Evolutionary conservation across 2,797 vertebrate species (phyloP).

Genomic region (Onychomys leucogaster): DNA sequence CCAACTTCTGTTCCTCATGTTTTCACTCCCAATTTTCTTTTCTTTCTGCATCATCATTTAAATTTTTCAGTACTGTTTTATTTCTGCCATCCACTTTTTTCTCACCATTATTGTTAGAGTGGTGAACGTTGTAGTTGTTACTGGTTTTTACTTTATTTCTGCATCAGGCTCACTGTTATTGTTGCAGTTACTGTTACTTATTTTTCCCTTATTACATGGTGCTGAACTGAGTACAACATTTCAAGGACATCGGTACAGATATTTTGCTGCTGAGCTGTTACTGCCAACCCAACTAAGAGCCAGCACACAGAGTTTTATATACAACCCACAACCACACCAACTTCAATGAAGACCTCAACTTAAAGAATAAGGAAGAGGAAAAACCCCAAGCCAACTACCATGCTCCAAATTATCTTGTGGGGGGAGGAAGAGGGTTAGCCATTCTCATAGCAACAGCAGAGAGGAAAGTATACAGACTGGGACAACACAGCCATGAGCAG

Average conservation of each 20-base stretch:
- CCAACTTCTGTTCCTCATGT: neutral
- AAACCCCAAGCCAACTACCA: neutral
- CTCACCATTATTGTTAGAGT: neutral
- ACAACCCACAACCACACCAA: neutral
- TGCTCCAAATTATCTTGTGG: neutral
- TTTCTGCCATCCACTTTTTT: neutral
- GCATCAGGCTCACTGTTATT: neutral
- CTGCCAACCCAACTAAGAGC: neutral
- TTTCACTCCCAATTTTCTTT: neutral
- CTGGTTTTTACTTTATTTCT: neutral
- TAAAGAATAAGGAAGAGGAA: neutral
- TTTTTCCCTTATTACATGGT: neutral
- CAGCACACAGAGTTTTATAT: neutral
- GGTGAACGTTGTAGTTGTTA: neutral
- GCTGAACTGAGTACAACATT: neutral
- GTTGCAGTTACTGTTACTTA: neutral
- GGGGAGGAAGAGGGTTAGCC: accelerated
- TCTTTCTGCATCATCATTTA: neutral
- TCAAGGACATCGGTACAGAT: neutral
- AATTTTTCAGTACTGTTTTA: neutral
- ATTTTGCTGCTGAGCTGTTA: neutral
- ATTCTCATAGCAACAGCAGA: neutral
- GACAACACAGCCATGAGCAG: neutral
- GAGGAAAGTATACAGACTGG: neutral
- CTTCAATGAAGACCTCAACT: neutral